Conservation (phyloP, 2,113 vertebrate genomes). For the Rhabdornis inornatus region DNA sequence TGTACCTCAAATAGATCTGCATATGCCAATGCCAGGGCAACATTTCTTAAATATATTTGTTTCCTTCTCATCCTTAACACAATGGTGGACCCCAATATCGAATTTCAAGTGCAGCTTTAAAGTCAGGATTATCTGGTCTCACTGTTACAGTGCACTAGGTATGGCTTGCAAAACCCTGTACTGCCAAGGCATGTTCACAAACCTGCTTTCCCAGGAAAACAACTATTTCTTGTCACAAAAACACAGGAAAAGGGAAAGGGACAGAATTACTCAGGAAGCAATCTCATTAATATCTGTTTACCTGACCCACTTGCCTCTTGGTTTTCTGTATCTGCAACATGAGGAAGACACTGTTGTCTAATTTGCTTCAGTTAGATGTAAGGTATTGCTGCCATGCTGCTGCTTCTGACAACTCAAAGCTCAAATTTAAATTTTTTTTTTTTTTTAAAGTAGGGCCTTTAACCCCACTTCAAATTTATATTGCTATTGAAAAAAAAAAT, state of each 20-base stretch:
- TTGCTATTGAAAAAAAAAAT: not conserved
- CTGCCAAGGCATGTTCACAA: not conserved
- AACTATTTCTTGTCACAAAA: not conserved
- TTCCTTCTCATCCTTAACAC: not conserved
- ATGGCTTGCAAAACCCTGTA: not conserved
- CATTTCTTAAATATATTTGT: not conserved
- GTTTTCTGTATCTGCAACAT: not conserved
- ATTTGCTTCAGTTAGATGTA: not conserved
- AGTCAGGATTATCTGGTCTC: not conserved
- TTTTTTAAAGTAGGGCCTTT: not conserved
- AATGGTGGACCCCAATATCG: not conserved
- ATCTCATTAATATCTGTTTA: not conserved
- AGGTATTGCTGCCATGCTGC: not conserved
- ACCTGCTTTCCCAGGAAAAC: not conserved
- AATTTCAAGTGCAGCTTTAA: not conserved
- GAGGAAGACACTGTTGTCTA: not conserved
- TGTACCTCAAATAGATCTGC: not conserved
- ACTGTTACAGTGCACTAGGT: not conserved
- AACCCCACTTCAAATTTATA: not conserved
- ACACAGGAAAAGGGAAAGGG: not conserved
- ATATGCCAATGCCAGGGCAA: not conserved
- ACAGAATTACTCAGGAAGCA: not conserved
- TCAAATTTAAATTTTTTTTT: not conserved
- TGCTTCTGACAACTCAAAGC: not conserved
- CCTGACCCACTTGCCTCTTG: not conserved